phyloP scores from a whole-genome alignment of 2,113 vertebrate genomes.

The Carettochelys insculpta region DNA sequence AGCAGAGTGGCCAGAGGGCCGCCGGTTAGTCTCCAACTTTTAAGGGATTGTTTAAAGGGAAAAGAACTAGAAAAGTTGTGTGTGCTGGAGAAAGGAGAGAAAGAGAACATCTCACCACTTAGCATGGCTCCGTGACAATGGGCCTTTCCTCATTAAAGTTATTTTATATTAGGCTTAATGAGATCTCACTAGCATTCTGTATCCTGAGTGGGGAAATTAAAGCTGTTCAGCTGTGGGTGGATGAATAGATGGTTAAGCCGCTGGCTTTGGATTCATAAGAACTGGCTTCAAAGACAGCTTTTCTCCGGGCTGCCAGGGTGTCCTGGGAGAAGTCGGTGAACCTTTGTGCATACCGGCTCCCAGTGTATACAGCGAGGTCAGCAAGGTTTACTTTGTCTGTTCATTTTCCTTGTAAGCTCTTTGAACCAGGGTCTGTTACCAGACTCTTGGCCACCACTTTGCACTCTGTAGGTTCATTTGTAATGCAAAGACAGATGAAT shows the following conservation, averaged over 20 bases:
- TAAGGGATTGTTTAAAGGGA: not conserved
- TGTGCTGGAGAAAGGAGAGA: not conserved
- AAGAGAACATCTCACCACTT: accelerated
- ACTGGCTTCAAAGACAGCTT: not conserved
- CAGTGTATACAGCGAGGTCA: not conserved
- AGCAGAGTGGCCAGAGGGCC: not conserved
- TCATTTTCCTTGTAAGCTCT: not conserved
- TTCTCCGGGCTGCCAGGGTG: not conserved
- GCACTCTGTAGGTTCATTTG: not conserved
- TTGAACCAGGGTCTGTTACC: not conserved
- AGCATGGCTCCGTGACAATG: accelerated
- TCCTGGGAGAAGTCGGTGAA: not conserved
- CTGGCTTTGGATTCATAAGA: accelerated
- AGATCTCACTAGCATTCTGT: not conserved
- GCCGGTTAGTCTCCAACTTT: not conserved
- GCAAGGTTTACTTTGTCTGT: accelerated
- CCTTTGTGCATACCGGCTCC: not conserved
- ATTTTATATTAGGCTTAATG: not conserved
- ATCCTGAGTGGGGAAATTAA: not conserved
- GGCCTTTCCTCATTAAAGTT: not conserved
- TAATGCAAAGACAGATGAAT: not conserved
- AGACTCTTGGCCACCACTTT: not conserved
- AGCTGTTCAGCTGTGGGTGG: accelerated
- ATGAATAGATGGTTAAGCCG: not conserved
- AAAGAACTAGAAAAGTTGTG: accelerated